Base-by-base conservation (phyloP, 1,140 invertebrate genomes). In the Achroia grisella region DNA sequence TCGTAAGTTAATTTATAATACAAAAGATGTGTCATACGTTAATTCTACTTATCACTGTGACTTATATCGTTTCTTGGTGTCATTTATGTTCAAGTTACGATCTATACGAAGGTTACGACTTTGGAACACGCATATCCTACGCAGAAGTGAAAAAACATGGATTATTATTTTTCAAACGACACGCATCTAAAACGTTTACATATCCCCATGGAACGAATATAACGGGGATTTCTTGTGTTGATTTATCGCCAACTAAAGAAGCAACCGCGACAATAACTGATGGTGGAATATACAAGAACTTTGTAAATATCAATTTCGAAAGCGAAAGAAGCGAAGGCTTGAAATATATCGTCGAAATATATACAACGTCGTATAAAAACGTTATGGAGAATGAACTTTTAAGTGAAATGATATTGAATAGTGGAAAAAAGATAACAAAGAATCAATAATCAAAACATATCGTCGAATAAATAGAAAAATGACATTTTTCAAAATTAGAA, bases 261-360 rank as follows among this genome's bases (percentile, higher is more conserved):
- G 56, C 52, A 15, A 48, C 29, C 4, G 47, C 44, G 31, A 45
- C 8, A 8, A 48, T 69, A 23, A 32, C 31, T 8, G 35, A 48
- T 1, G 65, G 62, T 15, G 65, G 65, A 13, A 39, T 69, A 14
- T 44, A 52, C 10, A 33, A 29, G 14, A 57, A 50, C 43, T 47
- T 30, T 44, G 56, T 65, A 6, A 10, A 48, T 9, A 47, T 66
- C 11, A n/a, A 50, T 11, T 54, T 69, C 27, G 15, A 54, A 53
- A 69, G 65, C 45, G 56, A 40, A 33, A 53, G 43, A 42, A 52
- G 65, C 35, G 35, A 6, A n/a, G 48, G 56, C 14, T 43, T 69
- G n/a, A 50, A 47, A 44, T 69, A 56, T 29, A 55, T 57, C 8
- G 48, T 69, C 30, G 59, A 69, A 50, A 61, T 69, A 34, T 69